phyloP scores from a whole-genome alignment of 2,113 vertebrate genomes.

The Tichodroma muraria region DNA sequence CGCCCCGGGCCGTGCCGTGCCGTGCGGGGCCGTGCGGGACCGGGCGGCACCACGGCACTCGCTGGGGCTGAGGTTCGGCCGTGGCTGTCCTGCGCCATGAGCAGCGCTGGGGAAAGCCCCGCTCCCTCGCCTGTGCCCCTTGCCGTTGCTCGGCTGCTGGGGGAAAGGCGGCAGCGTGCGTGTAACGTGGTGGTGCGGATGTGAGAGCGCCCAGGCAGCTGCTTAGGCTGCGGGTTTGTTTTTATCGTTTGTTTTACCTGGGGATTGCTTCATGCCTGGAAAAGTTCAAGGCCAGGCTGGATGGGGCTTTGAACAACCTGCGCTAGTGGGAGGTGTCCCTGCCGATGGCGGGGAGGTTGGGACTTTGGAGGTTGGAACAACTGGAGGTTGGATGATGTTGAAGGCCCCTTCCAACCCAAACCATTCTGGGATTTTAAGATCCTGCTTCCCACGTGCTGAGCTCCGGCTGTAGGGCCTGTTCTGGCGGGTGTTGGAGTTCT shows the following conservation, averaged over 20 bases:
- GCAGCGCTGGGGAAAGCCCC: background rate
- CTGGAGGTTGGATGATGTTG: background rate
- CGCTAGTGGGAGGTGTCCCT: background rate
- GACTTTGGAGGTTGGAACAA: no score
- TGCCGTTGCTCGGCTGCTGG: background rate
- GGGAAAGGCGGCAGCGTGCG: background rate
- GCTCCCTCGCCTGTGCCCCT: background rate
- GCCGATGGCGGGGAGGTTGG: background rate
- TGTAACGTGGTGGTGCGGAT: background rate
- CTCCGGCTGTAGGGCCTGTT: background rate
- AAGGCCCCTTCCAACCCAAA: background rate
- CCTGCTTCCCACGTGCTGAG: background rate
- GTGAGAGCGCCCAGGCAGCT: background rate
- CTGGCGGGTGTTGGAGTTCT: background rate
- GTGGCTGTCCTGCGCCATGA: no score
- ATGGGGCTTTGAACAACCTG: background rate
- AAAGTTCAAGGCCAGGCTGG: background rate
- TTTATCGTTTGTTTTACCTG: background rate
- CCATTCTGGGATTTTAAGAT: background rate
- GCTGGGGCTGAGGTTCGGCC: fast-evolving
- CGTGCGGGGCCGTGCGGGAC: background rate
- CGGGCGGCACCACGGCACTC: fast-evolving
- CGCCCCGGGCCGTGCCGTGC: background rate
- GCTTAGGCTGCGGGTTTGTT: background rate
- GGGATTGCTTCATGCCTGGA: background rate